Conservation (phyloP, 2,888 invertebrate species). For the Unio pictorum region DNA sequence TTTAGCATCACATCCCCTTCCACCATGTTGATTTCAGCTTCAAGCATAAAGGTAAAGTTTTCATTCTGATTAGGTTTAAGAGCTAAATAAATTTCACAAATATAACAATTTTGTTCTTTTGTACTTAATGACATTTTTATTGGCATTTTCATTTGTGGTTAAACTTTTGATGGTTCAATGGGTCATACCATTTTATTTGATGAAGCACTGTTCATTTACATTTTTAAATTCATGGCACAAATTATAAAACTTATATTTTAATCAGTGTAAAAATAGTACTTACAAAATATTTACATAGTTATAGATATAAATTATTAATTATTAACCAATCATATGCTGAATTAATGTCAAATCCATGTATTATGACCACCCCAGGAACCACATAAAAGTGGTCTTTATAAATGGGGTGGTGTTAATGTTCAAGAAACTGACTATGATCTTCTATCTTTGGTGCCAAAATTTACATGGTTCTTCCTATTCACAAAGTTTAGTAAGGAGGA, state of each 20-base stretch:
- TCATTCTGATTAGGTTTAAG: not conserved
- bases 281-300: constrained; percentile 1
- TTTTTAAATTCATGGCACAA: too few relatives aligned
- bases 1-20: constrained; percentile 86
- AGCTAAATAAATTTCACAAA: not conserved
- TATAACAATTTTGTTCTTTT: not conserved
- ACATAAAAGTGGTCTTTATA: too few relatives aligned
- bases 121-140: not conserved
- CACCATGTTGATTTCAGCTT: constrained; percentile 77
- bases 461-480: too few relatives aligned
- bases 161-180: not conserved
- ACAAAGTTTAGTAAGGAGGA: too few relatives aligned
- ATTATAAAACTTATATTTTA: not conserved
- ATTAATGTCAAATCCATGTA: not conserved
- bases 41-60: not conserved
- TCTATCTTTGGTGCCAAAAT: too few relatives aligned
- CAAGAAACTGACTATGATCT: too few relatives aligned
- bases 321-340: not conserved
- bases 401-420: too few relatives aligned
- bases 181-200: too few relatives aligned
- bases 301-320: not conserved
- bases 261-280: constrained; percentile 1
- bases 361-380: too few relatives aligned
- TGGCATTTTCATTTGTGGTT: not conserved
- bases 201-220: too few relatives aligned